phyloP scores from a whole-genome alignment of 92 coral and sea anemone genomes.

The Chrysogorgia sp. region DNA sequence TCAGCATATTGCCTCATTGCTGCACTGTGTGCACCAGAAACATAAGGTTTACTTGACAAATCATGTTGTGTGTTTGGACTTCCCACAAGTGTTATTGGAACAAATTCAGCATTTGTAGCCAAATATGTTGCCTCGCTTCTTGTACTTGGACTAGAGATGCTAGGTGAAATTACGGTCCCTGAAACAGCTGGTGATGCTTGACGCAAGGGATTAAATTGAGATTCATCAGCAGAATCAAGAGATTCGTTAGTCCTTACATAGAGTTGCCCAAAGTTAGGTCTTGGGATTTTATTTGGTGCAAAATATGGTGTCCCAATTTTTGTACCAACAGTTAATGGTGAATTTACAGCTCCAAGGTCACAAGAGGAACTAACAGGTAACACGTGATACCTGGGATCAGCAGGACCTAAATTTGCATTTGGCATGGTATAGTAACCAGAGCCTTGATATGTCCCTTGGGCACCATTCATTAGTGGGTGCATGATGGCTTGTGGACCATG shows the following conservation, averaged over 20 bases:
- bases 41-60: neutral
- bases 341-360: too few relatives aligned
- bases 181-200: conserved; percentile 3
- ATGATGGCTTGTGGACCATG: neutral
- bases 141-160: neutral
- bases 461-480: neutral
- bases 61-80: neutral
- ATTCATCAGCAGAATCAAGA: neutral
- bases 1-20: neutral
- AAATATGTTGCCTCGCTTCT: neutral
- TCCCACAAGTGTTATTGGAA: neutral
- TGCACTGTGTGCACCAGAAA: neutral
- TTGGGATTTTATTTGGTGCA: too few relatives aligned
- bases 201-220: conserved; percentile 7
- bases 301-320: too few relatives aligned
- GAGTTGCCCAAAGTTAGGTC: too few relatives aligned
- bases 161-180: neutral
- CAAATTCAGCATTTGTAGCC: neutral
- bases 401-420: neutral
- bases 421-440: conserved; percentile 1
- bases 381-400: neutral
- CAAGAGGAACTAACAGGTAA: neutral
- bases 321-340: too few relatives aligned
- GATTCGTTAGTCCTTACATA: neutral
- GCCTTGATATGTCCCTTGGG: neutral